A percentile compares a stretch with the other conserved stretches of the same genome.
phyloP scores from a whole-genome alignment of 2,888 invertebrate species.

The Diplolepis rosae region DNA sequence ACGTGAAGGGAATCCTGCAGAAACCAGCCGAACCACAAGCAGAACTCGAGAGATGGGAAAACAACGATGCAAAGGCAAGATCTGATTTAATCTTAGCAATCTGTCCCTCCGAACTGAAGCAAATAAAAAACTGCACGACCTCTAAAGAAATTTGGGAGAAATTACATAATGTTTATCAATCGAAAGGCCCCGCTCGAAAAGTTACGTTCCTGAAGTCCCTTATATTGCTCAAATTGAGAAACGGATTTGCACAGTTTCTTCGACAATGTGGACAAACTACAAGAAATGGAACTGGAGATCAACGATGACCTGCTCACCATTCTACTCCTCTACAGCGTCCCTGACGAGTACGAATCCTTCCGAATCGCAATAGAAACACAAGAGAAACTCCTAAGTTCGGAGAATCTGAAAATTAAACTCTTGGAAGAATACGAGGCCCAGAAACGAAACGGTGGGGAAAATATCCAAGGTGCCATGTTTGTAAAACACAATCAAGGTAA shows the following conservation, averaged over 20 bases:
- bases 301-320: constrained; percentile 5
- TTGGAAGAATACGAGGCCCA: constrained; percentile 23
- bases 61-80: background rate
- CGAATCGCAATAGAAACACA: constrained; percentile 22
- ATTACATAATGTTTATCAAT: constrained; percentile 31
- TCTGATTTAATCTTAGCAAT: constrained; percentile 5
- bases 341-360: constrained; percentile 35
- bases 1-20: no score
- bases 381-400: constrained; percentile 31
- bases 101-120: background rate
- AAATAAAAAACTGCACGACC: background rate
- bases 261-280: constrained; percentile 25
- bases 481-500: background rate
- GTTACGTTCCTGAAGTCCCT: constrained; percentile 25
- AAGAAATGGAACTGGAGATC: constrained; percentile 33
- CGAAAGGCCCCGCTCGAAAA: constrained; percentile 29
- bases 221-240: constrained; percentile 31
- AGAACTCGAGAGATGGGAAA: background rate
- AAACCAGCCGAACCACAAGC: background rate
- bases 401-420: constrained; percentile 7
- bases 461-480: constrained; percentile 10
- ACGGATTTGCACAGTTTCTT: constrained; percentile 31
- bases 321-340: constrained; percentile 33
- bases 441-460: background rate
- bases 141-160: background rate